A percentile compares a stretch with the other conserved stretches of the same genome.
phyloP scores from a whole-genome alignment of 2,888 invertebrate species.

The Coenonympha arcania region DNA sequence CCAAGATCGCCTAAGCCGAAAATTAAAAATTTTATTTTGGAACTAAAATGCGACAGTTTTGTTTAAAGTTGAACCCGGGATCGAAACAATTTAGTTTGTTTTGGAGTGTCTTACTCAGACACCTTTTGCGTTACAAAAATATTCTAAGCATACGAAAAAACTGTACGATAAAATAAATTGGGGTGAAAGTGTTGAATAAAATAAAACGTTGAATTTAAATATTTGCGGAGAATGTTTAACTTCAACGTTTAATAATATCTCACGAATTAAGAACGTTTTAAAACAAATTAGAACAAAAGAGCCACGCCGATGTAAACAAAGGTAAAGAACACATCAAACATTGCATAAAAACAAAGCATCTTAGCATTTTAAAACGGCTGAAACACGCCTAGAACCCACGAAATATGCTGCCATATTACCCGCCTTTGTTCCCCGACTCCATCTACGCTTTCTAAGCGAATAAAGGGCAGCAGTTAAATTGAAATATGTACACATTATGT shows the following conservation, averaged over 20 bases:
- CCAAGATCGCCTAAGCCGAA: not conserved
- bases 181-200: too few relatives aligned
- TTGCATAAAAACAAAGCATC: not conserved
- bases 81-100: not conserved
- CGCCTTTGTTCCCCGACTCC: constrained; percentile 17
- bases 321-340: not conserved
- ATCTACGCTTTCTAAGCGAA: constrained; percentile 13
- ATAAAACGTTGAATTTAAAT: too few relatives aligned
- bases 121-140: too few relatives aligned
- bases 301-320: not conserved
- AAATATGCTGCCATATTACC: constrained; percentile 2
- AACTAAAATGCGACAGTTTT: not conserved
- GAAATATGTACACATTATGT: constrained; percentile 19
- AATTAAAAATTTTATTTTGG: not conserved
- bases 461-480: constrained; percentile 20
- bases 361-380: constrained; percentile 4
- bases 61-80: not conserved
- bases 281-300: too few relatives aligned
- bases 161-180: too few relatives aligned
- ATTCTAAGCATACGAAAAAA: too few relatives aligned
- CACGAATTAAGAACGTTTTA: too few relatives aligned
- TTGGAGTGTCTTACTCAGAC: too few relatives aligned
- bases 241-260: too few relatives aligned
- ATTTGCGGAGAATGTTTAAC: too few relatives aligned
- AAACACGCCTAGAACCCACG: constrained; percentile 2